Conservation (phyloP, 2,113 vertebrate genomes). For the Lethenteron reissneri region DNA sequence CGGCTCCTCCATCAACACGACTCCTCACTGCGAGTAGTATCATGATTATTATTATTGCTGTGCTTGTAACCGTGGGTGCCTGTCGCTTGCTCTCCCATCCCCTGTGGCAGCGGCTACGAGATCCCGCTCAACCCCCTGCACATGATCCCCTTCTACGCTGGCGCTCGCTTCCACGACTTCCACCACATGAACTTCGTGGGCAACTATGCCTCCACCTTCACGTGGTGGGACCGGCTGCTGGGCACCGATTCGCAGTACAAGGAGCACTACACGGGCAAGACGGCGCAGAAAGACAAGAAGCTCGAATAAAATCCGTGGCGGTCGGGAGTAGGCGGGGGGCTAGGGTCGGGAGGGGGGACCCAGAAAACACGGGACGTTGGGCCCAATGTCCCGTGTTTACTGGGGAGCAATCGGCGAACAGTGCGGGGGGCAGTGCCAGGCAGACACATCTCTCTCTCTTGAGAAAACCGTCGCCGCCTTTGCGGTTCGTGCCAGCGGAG, state of each 20-base stretch:
- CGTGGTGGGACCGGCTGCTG: conserved; percentile 80
- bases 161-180: conserved; percentile 77
- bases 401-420: too few relatives aligned
- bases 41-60: too few relatives aligned
- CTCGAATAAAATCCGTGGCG: conserved; percentile 4
- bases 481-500: too few relatives aligned
- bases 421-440: too few relatives aligned
- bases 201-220: conserved; percentile 86
- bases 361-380: too few relatives aligned
- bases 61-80: not conserved
- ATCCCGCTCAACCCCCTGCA: conserved; percentile 72
- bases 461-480: too few relatives aligned
- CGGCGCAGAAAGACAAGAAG: conserved; percentile 27
- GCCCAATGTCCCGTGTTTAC: too few relatives aligned
- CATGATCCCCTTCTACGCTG: conserved; percentile 68
- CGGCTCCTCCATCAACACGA: too few relatives aligned
- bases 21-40: too few relatives aligned
- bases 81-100: not conserved
- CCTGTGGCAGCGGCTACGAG: conserved; percentile 52
- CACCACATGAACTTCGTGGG: conserved; percentile 95
- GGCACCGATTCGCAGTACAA: conserved; percentile 58
- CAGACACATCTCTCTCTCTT: too few relatives aligned
- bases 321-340: too few relatives aligned
- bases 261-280: conserved; percentile 24
- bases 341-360: too few relatives aligned